These are phyloP conservation scores for Onchidella celtica DNA, from an alignment of 2,888 invertebrate species.

Conservation along the genomic window DNA sequence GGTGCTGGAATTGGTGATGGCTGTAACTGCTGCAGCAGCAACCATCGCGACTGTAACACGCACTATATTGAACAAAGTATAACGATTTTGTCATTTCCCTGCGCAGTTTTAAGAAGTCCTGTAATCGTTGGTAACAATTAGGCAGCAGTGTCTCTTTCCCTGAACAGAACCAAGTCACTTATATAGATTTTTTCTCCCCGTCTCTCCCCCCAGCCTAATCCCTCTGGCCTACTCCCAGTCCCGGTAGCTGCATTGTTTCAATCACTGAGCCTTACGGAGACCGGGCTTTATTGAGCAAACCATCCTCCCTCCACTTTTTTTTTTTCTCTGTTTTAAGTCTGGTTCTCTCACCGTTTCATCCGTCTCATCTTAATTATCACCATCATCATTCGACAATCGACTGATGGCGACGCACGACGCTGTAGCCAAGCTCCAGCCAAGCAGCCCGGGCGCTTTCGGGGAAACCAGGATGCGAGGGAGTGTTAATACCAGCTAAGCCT, in stretches of 20 bases:
- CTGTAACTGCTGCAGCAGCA: slow-evolving; percentile 8
- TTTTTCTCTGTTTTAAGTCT: not conserved
- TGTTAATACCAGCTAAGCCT: too few relatives aligned
- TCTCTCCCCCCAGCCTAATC: too few relatives aligned
- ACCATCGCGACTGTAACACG: not conserved
- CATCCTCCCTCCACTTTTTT: not conserved
- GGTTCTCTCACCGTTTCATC: not conserved
- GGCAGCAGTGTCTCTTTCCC: not conserved
- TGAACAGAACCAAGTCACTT: too few relatives aligned
- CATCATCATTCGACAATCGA: not conserved
- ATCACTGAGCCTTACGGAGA: not conserved
- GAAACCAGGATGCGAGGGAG: too few relatives aligned
- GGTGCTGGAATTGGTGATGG: not conserved
- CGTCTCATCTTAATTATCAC: not conserved
- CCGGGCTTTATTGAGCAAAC: too few relatives aligned
- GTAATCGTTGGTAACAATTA: not conserved
- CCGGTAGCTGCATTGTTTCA: not conserved
- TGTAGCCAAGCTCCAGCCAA: too few relatives aligned
- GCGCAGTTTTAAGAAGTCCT: not conserved
- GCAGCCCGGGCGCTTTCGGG: too few relatives aligned
- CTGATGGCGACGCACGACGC: not conserved
- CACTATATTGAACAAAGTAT: not conserved
- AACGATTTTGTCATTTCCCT: not conserved
- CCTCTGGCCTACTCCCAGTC: too few relatives aligned
- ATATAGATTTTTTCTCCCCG: not conserved